Conservation (phyloP, 1,140 invertebrate species). For the Sarcophaga peregrina region DNA sequence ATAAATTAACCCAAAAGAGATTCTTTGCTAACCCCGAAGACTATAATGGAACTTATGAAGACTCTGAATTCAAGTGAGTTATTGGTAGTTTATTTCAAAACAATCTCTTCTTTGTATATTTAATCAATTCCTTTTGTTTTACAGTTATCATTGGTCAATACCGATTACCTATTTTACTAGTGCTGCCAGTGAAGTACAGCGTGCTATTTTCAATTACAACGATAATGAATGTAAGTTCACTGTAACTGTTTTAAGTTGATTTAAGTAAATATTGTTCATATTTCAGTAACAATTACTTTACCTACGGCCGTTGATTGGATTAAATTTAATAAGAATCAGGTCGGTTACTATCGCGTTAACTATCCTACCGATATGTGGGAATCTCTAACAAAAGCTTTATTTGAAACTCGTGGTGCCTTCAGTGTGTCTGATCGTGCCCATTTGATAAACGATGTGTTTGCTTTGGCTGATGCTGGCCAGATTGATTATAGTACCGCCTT, state of each 20-base stretch:
- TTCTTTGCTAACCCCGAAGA: constrained; percentile 77
- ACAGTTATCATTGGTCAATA: constrained; percentile 84
- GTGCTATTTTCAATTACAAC: constrained; percentile 63
- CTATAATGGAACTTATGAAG: constrained; percentile 66
- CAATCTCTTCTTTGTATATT: neutral
- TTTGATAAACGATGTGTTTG: constrained; percentile 87
- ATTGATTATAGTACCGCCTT: constrained; percentile 76
- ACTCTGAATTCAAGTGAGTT: constrained; percentile 73
- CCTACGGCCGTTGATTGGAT: constrained; percentile 73
- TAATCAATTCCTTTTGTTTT: constrained; percentile 52
- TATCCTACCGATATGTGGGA: constrained; percentile 79
- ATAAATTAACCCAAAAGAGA: constrained; percentile 77
- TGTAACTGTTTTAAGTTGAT: constrained; percentile 35
- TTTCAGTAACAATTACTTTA: constrained; percentile 51
- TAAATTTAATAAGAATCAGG: constrained; percentile 87
- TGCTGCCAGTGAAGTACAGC: constrained; percentile 51
- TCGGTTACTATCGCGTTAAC: constrained; percentile 90
- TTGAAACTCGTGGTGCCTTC: constrained; percentile 66
- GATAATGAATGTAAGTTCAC: constrained; percentile 52
- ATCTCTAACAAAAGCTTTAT: constrained; percentile 71
- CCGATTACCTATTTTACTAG: constrained; percentile 82
- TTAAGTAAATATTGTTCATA: constrained; percentile 22
- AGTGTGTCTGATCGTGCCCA: constrained; percentile 82
- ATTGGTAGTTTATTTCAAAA: neutral
- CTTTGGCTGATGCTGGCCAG: constrained; percentile 77